Conservation (phyloP, 2,797 vertebrate genomes). For the Gallinago stenura region DNA sequence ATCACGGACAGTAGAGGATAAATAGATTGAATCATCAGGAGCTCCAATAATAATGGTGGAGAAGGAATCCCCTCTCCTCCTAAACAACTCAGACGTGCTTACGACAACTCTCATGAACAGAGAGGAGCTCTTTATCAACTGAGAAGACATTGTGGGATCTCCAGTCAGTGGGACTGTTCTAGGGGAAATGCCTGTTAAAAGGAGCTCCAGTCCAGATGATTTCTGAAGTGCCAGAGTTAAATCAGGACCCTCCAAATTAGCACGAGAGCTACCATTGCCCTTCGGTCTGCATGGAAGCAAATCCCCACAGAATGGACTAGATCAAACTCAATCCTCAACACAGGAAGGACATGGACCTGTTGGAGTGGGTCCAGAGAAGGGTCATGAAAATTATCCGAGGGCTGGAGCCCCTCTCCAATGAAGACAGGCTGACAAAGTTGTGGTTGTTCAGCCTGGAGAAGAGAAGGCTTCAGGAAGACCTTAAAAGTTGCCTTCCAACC, state of each 20-base stretch:
- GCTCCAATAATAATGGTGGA: not conserved
- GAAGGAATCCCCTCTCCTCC: not conserved
- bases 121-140: not conserved
- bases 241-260: not conserved
- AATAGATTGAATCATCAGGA: not conserved
- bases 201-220: not conserved
- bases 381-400: too few relatives aligned
- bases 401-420: too few relatives aligned
- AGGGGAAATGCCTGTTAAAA: not conserved
- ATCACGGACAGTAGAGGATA: not conserved
- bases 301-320: not conserved
- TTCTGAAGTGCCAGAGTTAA: not conserved
- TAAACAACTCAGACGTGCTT: not conserved
- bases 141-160: not conserved
- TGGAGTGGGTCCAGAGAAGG: too few relatives aligned
- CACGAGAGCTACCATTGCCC: not conserved
- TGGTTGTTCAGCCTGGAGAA: too few relatives aligned
- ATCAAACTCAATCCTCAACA: too few relatives aligned
- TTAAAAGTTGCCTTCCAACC: too few relatives aligned
- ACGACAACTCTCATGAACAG: not conserved
- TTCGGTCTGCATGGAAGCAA: not conserved
- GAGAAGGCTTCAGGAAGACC: too few relatives aligned
- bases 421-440: too few relatives aligned
- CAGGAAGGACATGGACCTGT: too few relatives aligned
- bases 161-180: not conserved